A percentile compares a stretch with the other conserved stretches of the same genome.
Evolutionary conservation across 2,888 invertebrate species (phyloP).

Genomic region (Calliopum simillimum): DNA sequence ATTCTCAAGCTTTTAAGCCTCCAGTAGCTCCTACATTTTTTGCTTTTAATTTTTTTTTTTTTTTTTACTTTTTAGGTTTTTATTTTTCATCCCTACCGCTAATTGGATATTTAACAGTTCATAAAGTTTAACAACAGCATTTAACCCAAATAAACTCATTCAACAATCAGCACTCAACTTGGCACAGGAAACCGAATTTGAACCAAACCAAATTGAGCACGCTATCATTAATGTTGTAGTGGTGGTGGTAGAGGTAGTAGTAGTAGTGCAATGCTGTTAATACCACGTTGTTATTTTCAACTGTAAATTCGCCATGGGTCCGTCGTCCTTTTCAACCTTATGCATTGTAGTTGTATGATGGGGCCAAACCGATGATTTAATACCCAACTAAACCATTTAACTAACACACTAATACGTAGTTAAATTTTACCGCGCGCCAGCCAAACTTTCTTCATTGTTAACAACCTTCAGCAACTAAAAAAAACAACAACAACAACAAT

Average conservation of each 20-base stretch:
- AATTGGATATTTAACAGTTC: constrained; percentile 60
- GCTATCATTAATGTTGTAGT: not conserved
- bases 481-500: not conserved
- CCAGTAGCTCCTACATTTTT: too few relatives aligned
- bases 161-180: not conserved
- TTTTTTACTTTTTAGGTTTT: too few relatives aligned
- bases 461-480: not conserved
- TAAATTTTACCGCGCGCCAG: constrained; percentile 1
- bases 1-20: too few relatives aligned
- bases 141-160: constrained; percentile 26
- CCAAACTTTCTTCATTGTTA: constrained; percentile 7
- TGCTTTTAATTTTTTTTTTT: too few relatives aligned
- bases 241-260: too few relatives aligned
- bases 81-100: constrained; percentile 41
- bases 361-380: constrained; percentile 1
- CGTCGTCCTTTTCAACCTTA: not conserved
- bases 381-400: constrained; percentile 15
- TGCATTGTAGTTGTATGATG: not conserved
- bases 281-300: not conserved
- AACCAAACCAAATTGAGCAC: not conserved
- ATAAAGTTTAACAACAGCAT: constrained; percentile 47
- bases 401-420: constrained; percentile 20
- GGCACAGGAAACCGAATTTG: not conserved
- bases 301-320: not conserved
- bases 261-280: not conserved